A percentile compares a stretch with the other conserved stretches of the same genome.
Evolutionary conservation across 2,113 vertebrate genomes (phyloP).

Genomic region (Gulo gulo): DNA sequence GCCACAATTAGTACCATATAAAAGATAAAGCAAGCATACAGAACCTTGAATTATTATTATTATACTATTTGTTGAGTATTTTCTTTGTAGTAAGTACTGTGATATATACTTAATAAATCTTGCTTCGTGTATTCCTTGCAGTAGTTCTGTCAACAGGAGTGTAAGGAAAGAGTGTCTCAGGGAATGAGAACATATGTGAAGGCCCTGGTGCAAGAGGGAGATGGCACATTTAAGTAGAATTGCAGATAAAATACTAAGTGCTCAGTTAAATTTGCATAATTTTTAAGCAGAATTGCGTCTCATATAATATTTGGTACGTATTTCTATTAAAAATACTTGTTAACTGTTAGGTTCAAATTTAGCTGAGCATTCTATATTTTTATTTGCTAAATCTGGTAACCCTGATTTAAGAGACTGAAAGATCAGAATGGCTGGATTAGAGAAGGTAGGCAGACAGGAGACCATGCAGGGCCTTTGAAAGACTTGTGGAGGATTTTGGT

Average conservation of each 20-base stretch:
- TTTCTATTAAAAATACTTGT: neutral
- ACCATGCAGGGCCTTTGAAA: neutral
- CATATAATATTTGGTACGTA: neutral
- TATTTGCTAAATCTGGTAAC: neutral
- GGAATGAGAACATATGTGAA: neutral
- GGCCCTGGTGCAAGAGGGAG: neutral
- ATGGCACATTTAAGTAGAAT: neutral
- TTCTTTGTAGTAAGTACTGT: neutral
- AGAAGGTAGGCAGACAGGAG: neutral
- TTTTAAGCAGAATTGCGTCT: neutral
- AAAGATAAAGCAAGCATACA: slow-evolving; percentile 23
- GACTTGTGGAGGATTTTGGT: neutral
- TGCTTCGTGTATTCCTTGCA: neutral
- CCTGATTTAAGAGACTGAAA: neutral
- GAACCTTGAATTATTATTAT: slow-evolving; percentile 13
- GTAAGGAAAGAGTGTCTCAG: neutral
- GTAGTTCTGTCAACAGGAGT: neutral
- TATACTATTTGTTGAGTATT: neutral
- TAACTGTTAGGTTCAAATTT: slow-evolving; percentile 39
- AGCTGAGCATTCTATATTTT: neutral
- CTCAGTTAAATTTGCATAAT: neutral
- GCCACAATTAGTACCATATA: neutral
- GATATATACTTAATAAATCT: neutral
- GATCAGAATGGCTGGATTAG: neutral
- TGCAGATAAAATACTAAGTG: slow-evolving; percentile 4